A percentile compares a stretch with the other conserved stretches of the same genome.
phyloP scores from a whole-genome alignment of 1,140 invertebrate genomes.

The Conus betulinus region DNA sequence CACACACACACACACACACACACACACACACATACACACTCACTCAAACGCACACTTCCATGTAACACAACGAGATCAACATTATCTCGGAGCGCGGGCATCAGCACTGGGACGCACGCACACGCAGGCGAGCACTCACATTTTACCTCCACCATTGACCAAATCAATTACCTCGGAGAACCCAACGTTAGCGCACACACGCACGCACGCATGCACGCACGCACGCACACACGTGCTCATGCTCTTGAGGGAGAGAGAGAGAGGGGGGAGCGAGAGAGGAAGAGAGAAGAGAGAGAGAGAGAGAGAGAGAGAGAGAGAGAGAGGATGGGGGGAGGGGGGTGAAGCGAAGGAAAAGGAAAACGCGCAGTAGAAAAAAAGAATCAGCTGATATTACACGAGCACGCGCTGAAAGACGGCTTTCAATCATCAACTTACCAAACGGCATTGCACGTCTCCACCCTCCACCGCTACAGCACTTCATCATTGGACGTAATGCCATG shows the following conservation, averaged over 20 bases:
- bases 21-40: slow-evolving; percentile 1
- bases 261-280: too few relatives aligned
- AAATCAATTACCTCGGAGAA: too few relatives aligned
- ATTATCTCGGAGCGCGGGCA: too few relatives aligned
- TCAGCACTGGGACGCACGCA: neutral
- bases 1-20: slow-evolving; percentile 4
- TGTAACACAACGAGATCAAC: too few relatives aligned
- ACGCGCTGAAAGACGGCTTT: slow-evolving; percentile 82
- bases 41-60: too few relatives aligned
- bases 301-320: too few relatives aligned
- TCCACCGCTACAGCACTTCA: slow-evolving; percentile 92
- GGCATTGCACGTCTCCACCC: slow-evolving; percentile 86
- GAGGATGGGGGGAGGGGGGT: too few relatives aligned
- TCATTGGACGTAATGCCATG: neutral
- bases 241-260: neutral
- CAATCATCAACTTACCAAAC: slow-evolving; percentile 84
- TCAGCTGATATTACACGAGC: neutral
- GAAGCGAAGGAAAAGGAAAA: too few relatives aligned
- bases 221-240: neutral
- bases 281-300: too few relatives aligned
- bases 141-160: too few relatives aligned
- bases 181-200: neutral
- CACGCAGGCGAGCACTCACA: neutral
- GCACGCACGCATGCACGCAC: neutral
- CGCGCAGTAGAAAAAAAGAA: too few relatives aligned